phyloP scores from a whole-genome alignment of 2,113 vertebrate species.

The Pelobates fuscus region DNA sequence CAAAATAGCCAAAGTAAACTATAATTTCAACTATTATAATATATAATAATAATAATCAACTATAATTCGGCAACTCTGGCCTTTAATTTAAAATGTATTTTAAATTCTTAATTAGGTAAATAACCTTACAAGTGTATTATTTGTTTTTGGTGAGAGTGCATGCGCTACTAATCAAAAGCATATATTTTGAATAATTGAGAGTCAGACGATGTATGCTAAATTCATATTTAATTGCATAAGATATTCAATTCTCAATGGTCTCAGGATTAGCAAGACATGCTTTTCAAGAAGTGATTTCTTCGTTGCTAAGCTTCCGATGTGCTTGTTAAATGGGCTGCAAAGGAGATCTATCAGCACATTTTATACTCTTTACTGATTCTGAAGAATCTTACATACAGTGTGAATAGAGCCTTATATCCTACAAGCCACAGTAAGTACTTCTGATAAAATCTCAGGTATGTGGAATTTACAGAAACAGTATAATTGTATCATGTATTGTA shows the following conservation, averaged over 20 bases:
- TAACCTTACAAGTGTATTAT: too few relatives aligned
- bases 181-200: too few relatives aligned
- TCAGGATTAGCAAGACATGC: slow-evolving; percentile 4
- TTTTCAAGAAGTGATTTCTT: slow-evolving; percentile 1
- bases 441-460: slow-evolving; percentile 12
- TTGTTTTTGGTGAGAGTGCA: too few relatives aligned
- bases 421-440: background rate
- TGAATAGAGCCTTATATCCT: background rate
- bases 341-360: slow-evolving; percentile 6
- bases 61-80: too few relatives aligned
- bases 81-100: too few relatives aligned
- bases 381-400: background rate
- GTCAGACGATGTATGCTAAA: too few relatives aligned
- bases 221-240: background rate
- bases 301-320: slow-evolving; percentile 36
- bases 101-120: too few relatives aligned
- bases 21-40: too few relatives aligned
- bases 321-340: slow-evolving; percentile 30
- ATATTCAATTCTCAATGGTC: background rate
- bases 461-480: background rate
- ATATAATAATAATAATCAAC: too few relatives aligned
- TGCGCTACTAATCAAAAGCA: too few relatives aligned
- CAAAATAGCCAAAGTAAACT: too few relatives aligned
- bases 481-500: background rate
- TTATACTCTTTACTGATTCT: background rate